Conservation (phyloP, 2,113 vertebrate genomes). For the Pipra filicauda region DNA sequence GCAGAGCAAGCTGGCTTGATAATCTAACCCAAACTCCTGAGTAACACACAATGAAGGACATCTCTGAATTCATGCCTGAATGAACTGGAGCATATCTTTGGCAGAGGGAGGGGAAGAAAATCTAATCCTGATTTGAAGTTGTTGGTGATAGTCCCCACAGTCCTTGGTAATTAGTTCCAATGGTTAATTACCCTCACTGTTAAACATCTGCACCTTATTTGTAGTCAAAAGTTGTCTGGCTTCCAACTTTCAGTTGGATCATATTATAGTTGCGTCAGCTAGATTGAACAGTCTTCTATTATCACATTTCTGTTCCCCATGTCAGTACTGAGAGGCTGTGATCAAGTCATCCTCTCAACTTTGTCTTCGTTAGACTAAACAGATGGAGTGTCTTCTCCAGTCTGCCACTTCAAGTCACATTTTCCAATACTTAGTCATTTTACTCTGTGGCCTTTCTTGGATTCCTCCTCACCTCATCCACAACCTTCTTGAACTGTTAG, state of each 20-base stretch:
- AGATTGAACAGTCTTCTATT: slow-evolving; percentile 58
- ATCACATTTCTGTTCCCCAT: slow-evolving; percentile 48
- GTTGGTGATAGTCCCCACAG: slow-evolving; percentile 42
- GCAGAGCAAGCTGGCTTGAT: not conserved
- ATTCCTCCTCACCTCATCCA: not conserved
- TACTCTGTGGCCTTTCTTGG: not conserved
- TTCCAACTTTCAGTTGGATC: slow-evolving; percentile 60
- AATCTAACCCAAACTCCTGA: not conserved
- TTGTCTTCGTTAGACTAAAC: slow-evolving; percentile 48
- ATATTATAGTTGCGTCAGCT: slow-evolving; percentile 49
- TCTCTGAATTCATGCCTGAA: not conserved
- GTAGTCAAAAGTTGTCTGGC: slow-evolving; percentile 58
- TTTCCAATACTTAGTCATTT: slow-evolving; percentile 33
- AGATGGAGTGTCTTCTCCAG: slow-evolving; percentile 58
- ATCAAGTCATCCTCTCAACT: slow-evolving; percentile 55
- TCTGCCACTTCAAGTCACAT: slow-evolving; percentile 10
- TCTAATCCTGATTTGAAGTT: slow-evolving; percentile 45
- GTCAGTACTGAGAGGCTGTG: slow-evolving; percentile 36
- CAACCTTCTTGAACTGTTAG: slow-evolving; percentile 21
- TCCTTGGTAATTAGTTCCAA: slow-evolving; percentile 60
- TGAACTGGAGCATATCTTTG: not conserved
- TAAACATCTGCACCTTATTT: slow-evolving; percentile 69
- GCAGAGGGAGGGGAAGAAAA: not conserved
- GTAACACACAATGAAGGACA: not conserved
- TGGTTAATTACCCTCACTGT: slow-evolving; percentile 61